Conservation (phyloP, 2,888 invertebrate species). For the Chromoteleia sp. region DNA sequence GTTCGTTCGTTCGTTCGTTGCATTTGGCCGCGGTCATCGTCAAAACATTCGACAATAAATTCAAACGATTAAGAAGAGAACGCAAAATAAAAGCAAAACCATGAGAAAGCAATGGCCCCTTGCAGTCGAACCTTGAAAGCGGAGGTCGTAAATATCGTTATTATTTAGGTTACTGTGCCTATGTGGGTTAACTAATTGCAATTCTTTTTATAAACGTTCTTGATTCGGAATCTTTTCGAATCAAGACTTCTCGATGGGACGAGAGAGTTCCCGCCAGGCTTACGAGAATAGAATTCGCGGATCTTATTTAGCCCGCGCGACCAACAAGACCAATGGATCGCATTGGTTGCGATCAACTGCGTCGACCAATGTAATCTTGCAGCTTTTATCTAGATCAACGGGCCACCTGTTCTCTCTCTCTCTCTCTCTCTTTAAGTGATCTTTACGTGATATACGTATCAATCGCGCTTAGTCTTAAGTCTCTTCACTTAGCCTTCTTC, state of each 20-base stretch:
- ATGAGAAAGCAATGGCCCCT: constrained; percentile 7
- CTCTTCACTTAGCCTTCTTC: no score
- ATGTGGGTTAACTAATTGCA: constrained; percentile 79
- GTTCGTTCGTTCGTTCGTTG: no score
- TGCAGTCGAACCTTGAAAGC: constrained; percentile 72
- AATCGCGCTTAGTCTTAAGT: no score
- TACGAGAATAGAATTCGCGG: constrained; percentile 53
- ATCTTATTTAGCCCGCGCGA: constrained; percentile 48
- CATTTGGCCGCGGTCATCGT: no score
- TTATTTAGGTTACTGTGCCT: constrained; percentile 71
- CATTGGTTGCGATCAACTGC: background rate
- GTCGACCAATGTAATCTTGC: background rate
- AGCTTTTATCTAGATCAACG: constrained; percentile 70
- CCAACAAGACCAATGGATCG: constrained; percentile 43
- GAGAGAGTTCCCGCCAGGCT: constrained; percentile 50
- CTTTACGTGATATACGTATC: no score
- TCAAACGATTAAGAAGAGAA: background rate
- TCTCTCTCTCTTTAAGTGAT: constrained; percentile 68
- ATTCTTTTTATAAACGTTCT: constrained; percentile 71
- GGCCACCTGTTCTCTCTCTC: constrained; percentile 66
- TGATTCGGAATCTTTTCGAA: constrained; percentile 67
- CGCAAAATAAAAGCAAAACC: background rate
- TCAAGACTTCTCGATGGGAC: constrained; percentile 59
- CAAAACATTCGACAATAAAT: no score
- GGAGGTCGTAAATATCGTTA: constrained; percentile 77